phyloP scores from a whole-genome alignment of 92 coral and sea anemone genomes.

The Parazoanthus atlanticus region DNA sequence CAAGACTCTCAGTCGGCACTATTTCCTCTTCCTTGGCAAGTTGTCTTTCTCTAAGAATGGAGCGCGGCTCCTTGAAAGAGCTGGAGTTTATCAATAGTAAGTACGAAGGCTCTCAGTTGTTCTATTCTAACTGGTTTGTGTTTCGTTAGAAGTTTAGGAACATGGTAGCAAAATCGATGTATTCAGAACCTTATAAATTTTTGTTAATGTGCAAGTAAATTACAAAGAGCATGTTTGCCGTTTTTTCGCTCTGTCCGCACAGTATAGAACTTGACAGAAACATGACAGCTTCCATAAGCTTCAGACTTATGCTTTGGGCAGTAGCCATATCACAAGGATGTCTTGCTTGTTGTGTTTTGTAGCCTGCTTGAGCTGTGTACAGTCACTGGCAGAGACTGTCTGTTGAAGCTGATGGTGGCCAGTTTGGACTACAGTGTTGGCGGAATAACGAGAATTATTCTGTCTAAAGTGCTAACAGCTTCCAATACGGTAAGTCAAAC shows the following conservation, averaged over 20 bases:
- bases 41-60: conserved; percentile 83
- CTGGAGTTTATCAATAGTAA: conserved; percentile 96
- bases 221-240: too few species aligned
- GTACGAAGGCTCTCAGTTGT: background rate
- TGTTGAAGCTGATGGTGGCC: conserved; percentile 85
- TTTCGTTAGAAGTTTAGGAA: too few species aligned
- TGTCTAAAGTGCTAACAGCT: conserved; percentile 93
- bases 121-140: too few species aligned
- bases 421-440: conserved; percentile 91
- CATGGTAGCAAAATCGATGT: too few species aligned
- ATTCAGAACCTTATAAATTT: too few species aligned
- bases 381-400: conserved; percentile 76
- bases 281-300: too few species aligned
- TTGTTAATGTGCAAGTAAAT: too few species aligned
- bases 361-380: conserved; percentile 90
- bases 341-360: conserved; percentile 5
- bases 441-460: conserved; percentile 88
- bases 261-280: too few species aligned
- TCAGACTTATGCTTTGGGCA: too few species aligned
- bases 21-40: conserved; percentile 89
- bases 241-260: too few species aligned
- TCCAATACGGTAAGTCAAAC: conserved; percentile 71
- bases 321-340: too few species aligned
- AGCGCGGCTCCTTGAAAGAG: conserved; percentile 79
- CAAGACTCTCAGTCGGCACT: conserved; percentile 87